Base-by-base conservation (phyloP, 2,797 vertebrate species). In the Pygocentrus nattereri region DNA sequence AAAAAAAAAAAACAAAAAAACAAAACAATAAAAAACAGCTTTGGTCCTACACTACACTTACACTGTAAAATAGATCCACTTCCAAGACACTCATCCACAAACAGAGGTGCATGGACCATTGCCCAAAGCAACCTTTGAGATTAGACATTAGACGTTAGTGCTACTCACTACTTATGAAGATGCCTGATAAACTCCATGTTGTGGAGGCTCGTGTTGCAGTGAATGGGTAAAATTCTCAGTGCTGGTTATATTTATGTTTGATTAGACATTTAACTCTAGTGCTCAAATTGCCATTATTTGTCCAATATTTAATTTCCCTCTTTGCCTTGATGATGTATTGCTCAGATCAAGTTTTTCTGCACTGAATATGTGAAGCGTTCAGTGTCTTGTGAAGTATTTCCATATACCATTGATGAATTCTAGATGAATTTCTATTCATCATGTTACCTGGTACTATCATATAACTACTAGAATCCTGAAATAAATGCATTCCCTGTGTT, bases 181-280 rank as follows among this genome's bases (percentile, higher is more conserved):
- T 71, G 34, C 68, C 54, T 78, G 73, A 79, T 71, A 79, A 82
- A 84, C 76, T 76, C 50, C 70, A 79, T 73, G 25, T 52, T 34
- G 80, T 72, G 83, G 62, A 62, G 72, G 74, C 69, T 82, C 25
- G 69, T 82, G 76, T 79, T 82, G 80, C 62, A 74, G 76, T 71
- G 70, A 80, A 70, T 82, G 85, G 70, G 78, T 67, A 56, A 81
- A 62, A 85, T 82, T 85, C 80, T 85, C 80, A 78, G 81, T 79
- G 79, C 73, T 49, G 78, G 78, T 74, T 78, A 73, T 76, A 74
- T 78, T 84, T 65, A 82, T 86, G 59, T 77, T 74, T 80, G 61
- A 74, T 82, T 73, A 76, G 38, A 76, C 64, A 58, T 81, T 74
- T 80, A 74, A 62, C 49, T 84, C 15, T 82, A 65, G 58, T 86